phyloP scores from a whole-genome alignment of 2,797 vertebrate species.

The Leptoclinus maculatus region DNA sequence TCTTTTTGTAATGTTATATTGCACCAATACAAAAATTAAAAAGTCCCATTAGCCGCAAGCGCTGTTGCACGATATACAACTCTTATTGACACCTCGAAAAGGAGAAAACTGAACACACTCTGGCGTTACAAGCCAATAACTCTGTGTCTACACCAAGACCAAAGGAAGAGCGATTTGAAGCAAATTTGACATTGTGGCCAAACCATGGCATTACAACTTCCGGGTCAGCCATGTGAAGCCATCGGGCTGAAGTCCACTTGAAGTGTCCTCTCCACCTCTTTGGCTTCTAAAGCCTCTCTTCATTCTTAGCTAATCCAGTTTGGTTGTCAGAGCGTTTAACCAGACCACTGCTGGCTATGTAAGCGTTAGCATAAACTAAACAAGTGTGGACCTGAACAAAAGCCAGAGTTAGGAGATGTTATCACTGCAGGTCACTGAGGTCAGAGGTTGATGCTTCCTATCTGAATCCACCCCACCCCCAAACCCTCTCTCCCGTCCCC shows the following conservation, averaged over 20 bases:
- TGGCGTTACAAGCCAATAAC: no score
- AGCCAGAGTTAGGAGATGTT: slow-evolving; percentile 51
- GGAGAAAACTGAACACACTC: background rate
- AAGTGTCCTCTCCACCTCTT: slow-evolving; percentile 6
- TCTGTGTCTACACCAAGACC: background rate
- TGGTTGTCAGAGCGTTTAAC: slow-evolving; percentile 10
- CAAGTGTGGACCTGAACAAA: slow-evolving; percentile 59
- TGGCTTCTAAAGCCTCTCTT: slow-evolving; percentile 7
- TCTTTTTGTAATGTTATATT: background rate
- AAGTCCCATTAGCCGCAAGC: background rate
- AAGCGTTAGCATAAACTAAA: slow-evolving; percentile 53
- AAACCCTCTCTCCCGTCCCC: background rate
- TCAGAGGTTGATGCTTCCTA: slow-evolving; percentile 48
- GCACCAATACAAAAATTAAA: background rate
- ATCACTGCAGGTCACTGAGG: slow-evolving; percentile 61
- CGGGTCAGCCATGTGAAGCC: background rate
- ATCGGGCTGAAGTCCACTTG: background rate
- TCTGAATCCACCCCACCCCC: background rate
- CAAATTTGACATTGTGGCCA: background rate
- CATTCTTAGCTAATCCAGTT: slow-evolving; percentile 32
- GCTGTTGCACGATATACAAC: no score
- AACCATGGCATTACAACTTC: background rate
- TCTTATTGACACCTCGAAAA: no score
- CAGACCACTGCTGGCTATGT: slow-evolving; percentile 17
- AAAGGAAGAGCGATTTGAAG: background rate